A percentile compares a stretch with the other conserved stretches of the same genome.
phyloP scores from a whole-genome alignment of 2,888 invertebrate species.

The Leucophora obtusa region DNA sequence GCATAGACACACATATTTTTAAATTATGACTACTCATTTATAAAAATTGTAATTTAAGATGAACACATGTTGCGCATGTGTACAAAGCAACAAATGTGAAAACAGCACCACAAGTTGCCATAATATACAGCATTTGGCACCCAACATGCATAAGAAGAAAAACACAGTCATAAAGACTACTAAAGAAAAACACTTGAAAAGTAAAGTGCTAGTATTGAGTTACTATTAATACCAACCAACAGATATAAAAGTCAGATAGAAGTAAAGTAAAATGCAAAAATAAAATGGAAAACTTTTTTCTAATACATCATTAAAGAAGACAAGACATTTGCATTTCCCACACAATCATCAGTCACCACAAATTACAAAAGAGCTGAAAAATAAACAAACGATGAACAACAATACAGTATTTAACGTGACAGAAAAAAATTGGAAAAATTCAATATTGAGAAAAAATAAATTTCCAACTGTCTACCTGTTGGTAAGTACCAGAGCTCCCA shows the following conservation, averaged over 20 bases:
- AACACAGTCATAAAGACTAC: neutral
- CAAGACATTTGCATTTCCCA: slow-evolving; percentile 5
- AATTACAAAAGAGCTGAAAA: neutral
- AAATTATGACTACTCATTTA: neutral
- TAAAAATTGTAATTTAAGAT: neutral
- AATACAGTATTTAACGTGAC: neutral
- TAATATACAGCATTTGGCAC: neutral
- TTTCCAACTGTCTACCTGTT: neutral
- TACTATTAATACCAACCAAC: slow-evolving; percentile 5
- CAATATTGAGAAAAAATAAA: neutral
- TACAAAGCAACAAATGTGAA: neutral
- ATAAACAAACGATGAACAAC: neutral
- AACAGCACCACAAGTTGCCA: neutral
- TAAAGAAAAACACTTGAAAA: slow-evolving; percentile 10
- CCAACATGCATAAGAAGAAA: neutral
- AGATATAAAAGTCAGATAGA: neutral
- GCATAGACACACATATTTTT: neutral
- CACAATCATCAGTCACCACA: neutral
- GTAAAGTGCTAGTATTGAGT: slow-evolving; percentile 34
- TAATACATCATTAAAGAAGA: slow-evolving; percentile 15
- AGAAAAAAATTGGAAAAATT: neutral
- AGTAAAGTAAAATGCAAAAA: neutral
- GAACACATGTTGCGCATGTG: slow-evolving; percentile 22
- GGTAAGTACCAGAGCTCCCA: neutral
- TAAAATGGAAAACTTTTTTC: neutral